Base-by-base conservation (phyloP, 2,888 invertebrate species). In the Scrobipalpa atriplicella region DNA sequence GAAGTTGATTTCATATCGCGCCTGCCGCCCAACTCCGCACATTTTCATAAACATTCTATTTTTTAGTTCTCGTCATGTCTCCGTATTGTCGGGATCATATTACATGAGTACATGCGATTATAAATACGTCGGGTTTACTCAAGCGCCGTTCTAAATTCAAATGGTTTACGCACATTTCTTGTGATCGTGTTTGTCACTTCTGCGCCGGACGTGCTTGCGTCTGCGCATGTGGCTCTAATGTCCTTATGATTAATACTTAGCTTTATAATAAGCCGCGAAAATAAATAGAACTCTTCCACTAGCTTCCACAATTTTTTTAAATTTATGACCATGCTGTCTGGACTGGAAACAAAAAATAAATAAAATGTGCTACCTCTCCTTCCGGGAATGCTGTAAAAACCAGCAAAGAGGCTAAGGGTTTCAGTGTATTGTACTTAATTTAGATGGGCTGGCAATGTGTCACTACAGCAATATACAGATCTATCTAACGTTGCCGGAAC, bases 171-270 rank as follows among this genome's bases (percentile, higher is more conserved):
- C 69, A 73, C 69, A 70, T 58, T 73, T 69, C 71, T 66, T 67
- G 72, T 69, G 72, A 74, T 73, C 68, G 69, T 67, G 66, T 73
- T 73, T 75, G 75, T 75, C 71, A 72, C 72, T 67, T 67, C 68
- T 72, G 66, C 66, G 18, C 71, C 70, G 69, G 71, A 70, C 70
- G 63, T 66, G 67, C 67, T 54, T 62, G 69, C 70, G 63, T 29
- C 39, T 47, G 61, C 41, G 65, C 61, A 63, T 52, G 19, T 52
- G 52, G 13, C n/a, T 19, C 21, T 64, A 58, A 64, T 58, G 39
- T 29, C 43, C 39, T 51, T 64, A 52, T 64, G 62, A 62, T 63
- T 51, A 63, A 51, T 38, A 11, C 9, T 9, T 29, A 63, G 52
- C 9, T 52, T 52, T 52, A 52, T n/a, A 19, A 38, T 29, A 2